A percentile compares a stretch with the other conserved stretches of the same genome.
Evolutionary conservation across 2,113 vertebrate species (phyloP).

Genomic region (Saimiri boliviensis): DNA sequence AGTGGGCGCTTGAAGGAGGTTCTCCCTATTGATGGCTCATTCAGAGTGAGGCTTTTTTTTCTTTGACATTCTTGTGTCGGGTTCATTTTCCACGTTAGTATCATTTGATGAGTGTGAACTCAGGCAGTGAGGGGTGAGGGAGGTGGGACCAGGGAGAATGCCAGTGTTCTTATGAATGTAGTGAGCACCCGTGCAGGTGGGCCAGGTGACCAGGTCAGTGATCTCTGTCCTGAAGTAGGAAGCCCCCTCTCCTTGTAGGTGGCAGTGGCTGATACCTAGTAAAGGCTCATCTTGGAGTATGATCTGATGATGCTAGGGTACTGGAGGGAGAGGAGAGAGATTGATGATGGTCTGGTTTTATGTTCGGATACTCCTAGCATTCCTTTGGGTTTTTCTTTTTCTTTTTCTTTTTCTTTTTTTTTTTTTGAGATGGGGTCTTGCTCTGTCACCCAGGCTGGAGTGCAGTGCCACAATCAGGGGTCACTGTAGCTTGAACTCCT

Average conservation of each 20-base stretch:
- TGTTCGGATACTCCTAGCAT: background rate
- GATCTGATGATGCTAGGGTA: background rate
- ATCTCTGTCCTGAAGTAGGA: background rate
- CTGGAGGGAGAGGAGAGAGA: background rate
- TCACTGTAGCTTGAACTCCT: too few species aligned
- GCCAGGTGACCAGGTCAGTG: background rate
- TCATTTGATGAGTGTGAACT: background rate
- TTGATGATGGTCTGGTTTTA: background rate
- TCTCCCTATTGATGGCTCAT: accelerated
- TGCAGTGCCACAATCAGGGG: too few species aligned
- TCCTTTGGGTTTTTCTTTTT: background rate
- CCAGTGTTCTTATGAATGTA: background rate
- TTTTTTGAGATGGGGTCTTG: too few species aligned
- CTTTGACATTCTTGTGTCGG: background rate
- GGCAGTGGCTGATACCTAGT: background rate
- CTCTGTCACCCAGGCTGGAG: too few species aligned
- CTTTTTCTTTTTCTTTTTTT: too few species aligned
- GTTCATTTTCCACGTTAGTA: background rate
- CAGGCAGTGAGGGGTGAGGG: background rate
- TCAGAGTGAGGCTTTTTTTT: background rate
- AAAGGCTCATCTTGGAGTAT: background rate
- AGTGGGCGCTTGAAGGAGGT: background rate
- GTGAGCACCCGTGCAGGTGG: background rate
- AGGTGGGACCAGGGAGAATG: background rate
- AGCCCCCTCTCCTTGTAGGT: background rate